phyloP scores from a whole-genome alignment of 2,797 vertebrate species.

The Holocentrus rufus region DNA sequence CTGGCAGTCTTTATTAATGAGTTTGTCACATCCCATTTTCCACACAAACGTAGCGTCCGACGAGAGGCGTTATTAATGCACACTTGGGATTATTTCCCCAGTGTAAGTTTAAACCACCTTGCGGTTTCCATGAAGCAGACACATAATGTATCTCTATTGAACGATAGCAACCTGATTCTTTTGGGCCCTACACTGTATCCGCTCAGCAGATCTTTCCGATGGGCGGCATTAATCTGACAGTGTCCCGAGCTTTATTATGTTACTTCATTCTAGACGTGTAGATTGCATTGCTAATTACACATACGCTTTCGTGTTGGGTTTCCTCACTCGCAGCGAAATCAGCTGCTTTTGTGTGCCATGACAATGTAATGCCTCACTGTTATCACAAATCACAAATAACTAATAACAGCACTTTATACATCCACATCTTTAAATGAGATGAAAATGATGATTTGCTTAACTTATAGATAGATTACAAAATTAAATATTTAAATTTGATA shows the following conservation, averaged over 20 bases:
- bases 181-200: slow-evolving; percentile 46
- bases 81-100: slow-evolving; percentile 54
- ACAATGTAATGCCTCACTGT: slow-evolving; percentile 5
- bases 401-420: slow-evolving; percentile 14
- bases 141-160: slow-evolving; percentile 65
- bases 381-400: slow-evolving; percentile 3
- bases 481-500: slow-evolving; percentile 10
- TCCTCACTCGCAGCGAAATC: slow-evolving; percentile 33
- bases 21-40: slow-evolving; percentile 50
- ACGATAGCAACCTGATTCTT: slow-evolving; percentile 71
- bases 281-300: slow-evolving; percentile 71
- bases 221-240: slow-evolving; percentile 63
- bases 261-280: slow-evolving; percentile 61
- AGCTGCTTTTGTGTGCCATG: slow-evolving; percentile 18
- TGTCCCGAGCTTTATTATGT: slow-evolving; percentile 58
- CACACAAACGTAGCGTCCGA: slow-evolving; percentile 40
- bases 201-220: slow-evolving; percentile 45
- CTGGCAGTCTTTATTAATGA: neutral
- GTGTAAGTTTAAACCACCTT: slow-evolving; percentile 71
- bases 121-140: slow-evolving; percentile 65
- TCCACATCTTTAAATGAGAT: slow-evolving; percentile 21
- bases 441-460: slow-evolving; percentile 1
- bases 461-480: slow-evolving; percentile 4
- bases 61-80: slow-evolving; percentile 54
- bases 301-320: slow-evolving; percentile 52